Conservation (phyloP, 2,113 vertebrate genomes). For the Donacobius atricapilla region DNA sequence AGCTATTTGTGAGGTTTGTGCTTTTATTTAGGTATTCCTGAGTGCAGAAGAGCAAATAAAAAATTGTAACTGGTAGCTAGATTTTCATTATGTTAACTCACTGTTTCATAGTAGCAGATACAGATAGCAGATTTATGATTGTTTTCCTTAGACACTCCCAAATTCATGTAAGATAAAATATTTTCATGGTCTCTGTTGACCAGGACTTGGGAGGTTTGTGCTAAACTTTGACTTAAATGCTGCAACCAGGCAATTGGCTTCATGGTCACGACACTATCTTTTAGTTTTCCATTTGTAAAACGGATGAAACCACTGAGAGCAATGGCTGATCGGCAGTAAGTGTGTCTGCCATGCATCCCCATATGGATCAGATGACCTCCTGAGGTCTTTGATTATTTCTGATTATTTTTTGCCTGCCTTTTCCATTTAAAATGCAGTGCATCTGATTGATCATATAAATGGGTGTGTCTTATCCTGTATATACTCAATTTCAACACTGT, state of each 20-base stretch:
- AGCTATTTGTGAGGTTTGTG: constrained; percentile 8
- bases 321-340: not conserved
- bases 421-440: not conserved
- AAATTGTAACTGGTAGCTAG: not conserved
- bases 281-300: not conserved
- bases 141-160: not conserved
- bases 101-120: not conserved
- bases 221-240: not conserved
- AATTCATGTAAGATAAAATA: not conserved
- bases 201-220: not conserved
- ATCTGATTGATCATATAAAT: not conserved
- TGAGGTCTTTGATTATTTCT: not conserved
- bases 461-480: not conserved
- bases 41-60: not conserved
- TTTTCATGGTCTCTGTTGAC: not conserved
- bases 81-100: not conserved
- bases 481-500: not conserved
- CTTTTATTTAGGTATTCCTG: not conserved
- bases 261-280: accelerated
- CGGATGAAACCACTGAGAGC: not conserved
- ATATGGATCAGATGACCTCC: not conserved
- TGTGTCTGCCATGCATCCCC: not conserved
- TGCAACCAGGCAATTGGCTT: not conserved
- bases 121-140: not conserved
- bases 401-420: not conserved